phyloP scores from a whole-genome alignment of 2,113 vertebrate species.

The Macaca nemestrina region DNA sequence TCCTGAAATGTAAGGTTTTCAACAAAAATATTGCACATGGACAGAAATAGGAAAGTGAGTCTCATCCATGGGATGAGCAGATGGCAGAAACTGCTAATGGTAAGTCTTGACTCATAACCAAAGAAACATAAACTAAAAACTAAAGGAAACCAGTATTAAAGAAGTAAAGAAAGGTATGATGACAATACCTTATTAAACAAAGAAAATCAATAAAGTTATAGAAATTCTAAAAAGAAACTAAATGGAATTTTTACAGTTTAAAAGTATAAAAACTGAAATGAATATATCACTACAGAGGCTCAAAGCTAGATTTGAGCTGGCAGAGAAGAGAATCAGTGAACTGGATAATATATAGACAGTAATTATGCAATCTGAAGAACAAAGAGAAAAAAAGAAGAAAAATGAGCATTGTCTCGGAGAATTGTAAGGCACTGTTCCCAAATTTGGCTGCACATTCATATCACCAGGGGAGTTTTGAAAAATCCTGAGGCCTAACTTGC shows the following conservation, averaged over 20 bases:
- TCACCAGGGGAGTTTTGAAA: no score
- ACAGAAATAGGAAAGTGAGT: background rate
- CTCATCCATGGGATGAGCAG: fast-evolving
- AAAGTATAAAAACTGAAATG: background rate
- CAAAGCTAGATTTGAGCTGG: background rate
- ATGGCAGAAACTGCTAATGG: background rate
- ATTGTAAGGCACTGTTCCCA: background rate
- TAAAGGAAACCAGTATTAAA: background rate
- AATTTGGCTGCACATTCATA: background rate
- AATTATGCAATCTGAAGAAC: background rate
- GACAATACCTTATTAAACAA: background rate
- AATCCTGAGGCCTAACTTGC: no score
- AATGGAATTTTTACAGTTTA: background rate
- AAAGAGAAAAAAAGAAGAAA: background rate
- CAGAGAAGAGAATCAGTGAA: background rate
- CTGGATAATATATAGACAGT: background rate
- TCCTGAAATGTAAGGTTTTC: background rate
- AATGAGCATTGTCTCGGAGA: background rate
- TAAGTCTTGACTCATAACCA: background rate
- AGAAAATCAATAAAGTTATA: background rate
- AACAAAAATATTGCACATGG: background rate
- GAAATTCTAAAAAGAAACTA: background rate
- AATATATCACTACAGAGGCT: background rate
- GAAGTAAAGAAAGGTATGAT: background rate
- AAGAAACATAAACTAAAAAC: background rate